Base-by-base conservation (phyloP, 2,888 invertebrate species). In the Diogma glabrata region DNA sequence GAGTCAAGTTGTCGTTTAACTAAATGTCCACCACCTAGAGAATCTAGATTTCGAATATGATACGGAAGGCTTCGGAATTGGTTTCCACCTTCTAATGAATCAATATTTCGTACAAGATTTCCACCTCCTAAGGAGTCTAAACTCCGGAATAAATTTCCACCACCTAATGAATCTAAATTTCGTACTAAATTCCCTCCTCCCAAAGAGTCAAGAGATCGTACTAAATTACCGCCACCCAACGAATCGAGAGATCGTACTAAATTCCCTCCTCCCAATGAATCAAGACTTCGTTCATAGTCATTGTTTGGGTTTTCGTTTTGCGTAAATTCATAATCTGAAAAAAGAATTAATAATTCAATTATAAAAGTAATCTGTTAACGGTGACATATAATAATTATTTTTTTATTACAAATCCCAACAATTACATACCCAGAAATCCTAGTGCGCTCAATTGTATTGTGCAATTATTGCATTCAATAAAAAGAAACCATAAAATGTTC, bases 41-140 rank as follows among this genome's bases (percentile, higher is more conserved):
- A 24, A 30, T 49, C 49, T 17, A 49, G 30, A 38, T 26, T 49
- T 3, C 47, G 47, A 28, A 47, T 26, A 14, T 28, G 19, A 14
- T 16, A 28, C 6, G 26, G 26, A 14, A 14, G 2, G 14, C 7
- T 49, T 10, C 49, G 23, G 38, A 47, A 23, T 50, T 47, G 28
- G 50, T 56, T 51, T 28, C 54, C 54, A 22, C 55, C 54, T 6
- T 54, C 55, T 22, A 55, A 51, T 19, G 52, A 49, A 28, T 55
- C 54, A 19, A 55, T 51, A 51, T 45, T 55, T 24, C 55, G 22
- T 33, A 49, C 24, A 12, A 49, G 8, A 38, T 51, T 49, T n/a
- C 54, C 54, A 10, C 54, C 54, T 12, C 54, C 54, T 2, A 55
- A 17, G 9, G 36, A 22, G 30, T 52, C 52, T 12, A 50, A 9